Evolutionary conservation across 2,888 invertebrate species (phyloP), one percentile per base, ranked within the genome.

Genomic region (Drosophila fulvimacula): DNA sequence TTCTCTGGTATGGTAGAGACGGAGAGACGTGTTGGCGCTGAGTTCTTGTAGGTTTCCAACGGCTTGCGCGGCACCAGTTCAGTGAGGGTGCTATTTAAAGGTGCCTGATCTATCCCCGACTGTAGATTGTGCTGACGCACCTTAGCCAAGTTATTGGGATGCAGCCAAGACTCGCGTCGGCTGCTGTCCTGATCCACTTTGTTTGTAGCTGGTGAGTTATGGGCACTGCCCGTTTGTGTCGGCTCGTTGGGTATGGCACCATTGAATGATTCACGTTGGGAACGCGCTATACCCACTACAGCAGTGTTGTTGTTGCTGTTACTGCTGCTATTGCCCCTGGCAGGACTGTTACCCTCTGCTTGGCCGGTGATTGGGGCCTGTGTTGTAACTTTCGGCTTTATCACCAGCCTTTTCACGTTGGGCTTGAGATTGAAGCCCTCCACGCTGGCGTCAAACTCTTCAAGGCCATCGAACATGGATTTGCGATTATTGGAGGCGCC

Each of bases 401-500:
- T 93, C 5, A 96, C 95, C 15, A 97, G 93, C 3, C 96, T 95
- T 90, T 97, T 97, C 1, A 96, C 94, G 81, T 94, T 95, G 11
- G 94, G 95, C 85, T 93, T 95, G 73, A 93, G 91, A 70, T 92
- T 94, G 75, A 94, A 93, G 81, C 93, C 94, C 65, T 95, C 94
- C 0, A 95, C 88, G 51, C 94, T 94, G 7, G 94, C 94, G 89
- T 96, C 96, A 11, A 96, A 95, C 82, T 97, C 97, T 77, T 96
- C 96, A 1, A 97, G 92, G 0, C 97, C 98, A 88, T 97, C 98
- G 92, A 98, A 98, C 0, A 98, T 92, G 0, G 96, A 95, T 91
- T 96, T 96, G 94, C 88, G 91, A 3, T 89, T 90, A 17, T 90
- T 55, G n/a, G 87, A 75, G 67, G 74, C 91, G 11, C 91, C 89